Conservation (phyloP, 92 coral and sea anemone species). For the Zoanthus sociatus region DNA sequence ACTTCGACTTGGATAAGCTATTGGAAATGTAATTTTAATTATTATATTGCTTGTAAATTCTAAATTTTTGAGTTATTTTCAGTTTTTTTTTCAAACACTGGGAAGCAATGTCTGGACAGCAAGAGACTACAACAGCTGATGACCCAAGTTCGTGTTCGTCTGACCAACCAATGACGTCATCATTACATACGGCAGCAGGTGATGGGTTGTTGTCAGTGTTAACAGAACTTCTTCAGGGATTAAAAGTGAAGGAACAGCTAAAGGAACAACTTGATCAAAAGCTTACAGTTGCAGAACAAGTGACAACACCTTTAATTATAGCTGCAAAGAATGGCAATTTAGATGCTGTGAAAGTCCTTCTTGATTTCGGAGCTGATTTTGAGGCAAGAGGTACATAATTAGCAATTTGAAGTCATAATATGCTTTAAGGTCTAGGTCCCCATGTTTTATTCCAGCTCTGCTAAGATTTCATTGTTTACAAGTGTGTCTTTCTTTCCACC, state of each 20-base stretch:
- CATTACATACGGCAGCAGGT: constrained; percentile 70
- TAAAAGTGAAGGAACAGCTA: constrained; percentile 52
- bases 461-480: too few relatives aligned
- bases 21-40: too few relatives aligned
- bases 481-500: too few relatives aligned
- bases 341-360: constrained; percentile 75
- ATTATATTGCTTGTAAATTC: too few relatives aligned
- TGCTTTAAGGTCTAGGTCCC: too few relatives aligned
- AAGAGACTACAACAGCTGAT: neutral
- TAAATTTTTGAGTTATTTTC: neutral
- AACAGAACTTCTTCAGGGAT: constrained; percentile 62
- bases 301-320: constrained; percentile 79
- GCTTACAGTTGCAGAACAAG: constrained; percentile 71
- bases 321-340: constrained; percentile 86
- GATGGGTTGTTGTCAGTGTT: constrained; percentile 65
- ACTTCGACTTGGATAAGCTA: too few relatives aligned
- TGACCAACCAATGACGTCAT: constrained; percentile 13
- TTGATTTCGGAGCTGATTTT: constrained; percentile 76
- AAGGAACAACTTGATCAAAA: constrained; percentile 57
- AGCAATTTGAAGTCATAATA: too few relatives aligned
- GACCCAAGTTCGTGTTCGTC: neutral
- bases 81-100: neutral
- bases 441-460: too few relatives aligned
- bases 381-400: constrained; percentile 68
- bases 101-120: constrained; percentile 2